A percentile compares a stretch with the other conserved stretches of the same genome.
Evolutionary conservation across 1,140 invertebrate genomes (phyloP).

Genomic region (Hylaeus volcanicus): DNA sequence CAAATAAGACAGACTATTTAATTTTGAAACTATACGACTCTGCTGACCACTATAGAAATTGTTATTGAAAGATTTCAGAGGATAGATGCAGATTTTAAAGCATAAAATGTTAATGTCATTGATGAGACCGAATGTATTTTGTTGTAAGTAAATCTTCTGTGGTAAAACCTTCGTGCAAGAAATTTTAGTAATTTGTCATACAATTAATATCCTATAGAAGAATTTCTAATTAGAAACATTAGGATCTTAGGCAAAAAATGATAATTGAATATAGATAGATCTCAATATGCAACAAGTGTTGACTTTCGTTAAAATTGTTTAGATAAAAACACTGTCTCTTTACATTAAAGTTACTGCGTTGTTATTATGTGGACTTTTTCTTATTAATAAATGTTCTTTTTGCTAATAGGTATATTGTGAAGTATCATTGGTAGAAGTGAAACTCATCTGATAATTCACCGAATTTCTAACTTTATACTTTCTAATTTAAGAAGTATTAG

Average conservation of each 20-base stretch:
- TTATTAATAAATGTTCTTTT: neutral
- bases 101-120: constrained; percentile 17
- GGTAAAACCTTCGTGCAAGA: constrained; percentile 34
- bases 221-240: constrained; percentile 41
- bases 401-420: constrained; percentile 14
- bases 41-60: constrained; percentile 23
- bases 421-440: constrained; percentile 19
- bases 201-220: constrained; percentile 28
- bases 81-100: constrained; percentile 41
- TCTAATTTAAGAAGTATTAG: constrained; percentile 51
- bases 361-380: neutral
- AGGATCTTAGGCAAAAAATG: constrained; percentile 48
- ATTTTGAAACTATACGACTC: constrained; percentile 42
- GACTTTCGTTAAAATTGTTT: constrained; percentile 22
- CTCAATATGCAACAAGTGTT: constrained; percentile 30
- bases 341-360: constrained; percentile 16
- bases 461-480: constrained; percentile 35
- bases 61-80: constrained; percentile 40
- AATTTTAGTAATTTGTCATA: constrained; percentile 35
- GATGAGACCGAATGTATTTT: constrained; percentile 25
- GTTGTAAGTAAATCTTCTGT: constrained; percentile 25
- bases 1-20: neutral
- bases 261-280: constrained; percentile 46
- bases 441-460: constrained; percentile 35
- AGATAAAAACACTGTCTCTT: constrained; percentile 13